phyloP scores from a whole-genome alignment of 2,797 vertebrate species.

The Galaxias olidus region DNA sequence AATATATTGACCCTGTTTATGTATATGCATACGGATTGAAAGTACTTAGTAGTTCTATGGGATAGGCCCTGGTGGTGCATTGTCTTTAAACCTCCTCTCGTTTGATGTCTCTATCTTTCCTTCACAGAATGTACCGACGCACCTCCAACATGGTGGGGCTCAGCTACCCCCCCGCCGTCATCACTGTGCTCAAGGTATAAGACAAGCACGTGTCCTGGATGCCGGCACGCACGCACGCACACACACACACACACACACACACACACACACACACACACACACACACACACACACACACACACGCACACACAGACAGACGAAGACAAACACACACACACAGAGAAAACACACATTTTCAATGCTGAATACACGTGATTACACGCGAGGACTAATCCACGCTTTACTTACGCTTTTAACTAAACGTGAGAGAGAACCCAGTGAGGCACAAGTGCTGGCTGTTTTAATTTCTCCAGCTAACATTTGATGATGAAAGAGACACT shows the following conservation, averaged over 20 bases:
- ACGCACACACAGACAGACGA: not conserved
- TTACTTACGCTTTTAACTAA: too few relatives aligned
- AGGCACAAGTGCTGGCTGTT: too few relatives aligned
- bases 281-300: slow-evolving; percentile 8
- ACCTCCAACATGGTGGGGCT: slow-evolving; percentile 99
- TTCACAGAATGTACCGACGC: slow-evolving; percentile 93
- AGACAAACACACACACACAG: not conserved
- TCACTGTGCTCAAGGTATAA: slow-evolving; percentile 93
- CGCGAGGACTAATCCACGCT: too few relatives aligned
- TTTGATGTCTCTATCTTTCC: slow-evolving; percentile 73
- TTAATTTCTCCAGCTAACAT: too few relatives aligned
- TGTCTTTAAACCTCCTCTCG: slow-evolving; percentile 27
- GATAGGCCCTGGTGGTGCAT: slow-evolving; percentile 22
- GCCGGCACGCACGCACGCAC: slow-evolving; percentile 22
- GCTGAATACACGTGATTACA: too few relatives aligned
- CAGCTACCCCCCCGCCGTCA: slow-evolving; percentile 93
- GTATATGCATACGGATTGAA: too few relatives aligned
- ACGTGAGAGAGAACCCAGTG: too few relatives aligned
- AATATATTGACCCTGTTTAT: too few relatives aligned
- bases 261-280: slow-evolving; percentile 13
- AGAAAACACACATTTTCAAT: not conserved
- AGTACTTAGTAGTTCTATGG: not conserved
- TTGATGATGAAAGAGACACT: not conserved
- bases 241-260: slow-evolving; percentile 20
- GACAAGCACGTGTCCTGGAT: too few relatives aligned